Base-by-base conservation (phyloP, 2,113 vertebrate genomes). In the western clawed frog (Xenopus tropicalis) region DNA sequence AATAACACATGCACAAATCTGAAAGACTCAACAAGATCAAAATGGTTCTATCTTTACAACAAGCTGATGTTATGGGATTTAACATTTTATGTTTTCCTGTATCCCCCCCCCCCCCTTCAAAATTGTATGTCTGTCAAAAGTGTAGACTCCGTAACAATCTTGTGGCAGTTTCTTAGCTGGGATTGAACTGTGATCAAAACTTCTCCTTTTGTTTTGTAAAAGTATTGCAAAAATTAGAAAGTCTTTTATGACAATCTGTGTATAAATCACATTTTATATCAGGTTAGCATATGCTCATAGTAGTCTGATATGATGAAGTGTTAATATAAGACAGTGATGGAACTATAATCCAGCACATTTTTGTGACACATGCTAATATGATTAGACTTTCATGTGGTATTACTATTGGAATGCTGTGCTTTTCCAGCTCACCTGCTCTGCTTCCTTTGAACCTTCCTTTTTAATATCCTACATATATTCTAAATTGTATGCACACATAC, bases 291-390 rank as follows among this genome's bases (percentile, higher is more conserved):
- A 81, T 84, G 80, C 79, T 82, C 79, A 79, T 83, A 82, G 83
- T 80, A 83, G 83, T 78, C 79, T 81, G 73, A 69, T 81, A 81
- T 87, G 82, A 84, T 86, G 85, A 86, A 77, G 84, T 84, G 86
- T 75, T 86, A 85, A 87, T 86, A 84, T 70, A 79, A 85, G 82
- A 82, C 86, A 87, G 83, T 2, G 37, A 81, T 83, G 82, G 85
- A 84, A 82, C 79, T 81, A 80, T 83, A 86, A 86, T 83, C 82
- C 83, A 85, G 54, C 70, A 84, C 83, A 82, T 84, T 86, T 86
- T 79, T 83, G 78, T 80, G 84, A 84, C 85, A 85, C 79, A 81
- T 86, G 73, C 80, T 83, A 82, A 85, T 84, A 81, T 69, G 74
- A 80, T 79, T 78, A 84, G 85, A 78, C 79, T 86, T 86, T 86